These are phyloP conservation scores for Drosophila paulistorum DNA, from an alignment of 1,140 invertebrate species.

Conservation along the genomic window DNA sequence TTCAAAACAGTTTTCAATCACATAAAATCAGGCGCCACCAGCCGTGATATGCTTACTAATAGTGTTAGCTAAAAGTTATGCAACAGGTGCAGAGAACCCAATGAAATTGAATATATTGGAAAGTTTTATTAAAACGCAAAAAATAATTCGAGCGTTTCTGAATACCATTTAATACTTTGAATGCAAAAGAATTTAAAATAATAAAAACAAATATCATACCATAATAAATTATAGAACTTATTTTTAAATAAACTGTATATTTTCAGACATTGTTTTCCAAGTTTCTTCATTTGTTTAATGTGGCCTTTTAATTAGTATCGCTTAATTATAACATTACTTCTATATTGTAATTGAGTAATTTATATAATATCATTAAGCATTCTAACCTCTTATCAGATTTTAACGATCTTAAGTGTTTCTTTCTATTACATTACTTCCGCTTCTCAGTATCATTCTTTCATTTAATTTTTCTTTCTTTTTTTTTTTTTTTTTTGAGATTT, in stretches of 20 bases:
- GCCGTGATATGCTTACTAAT: background rate
- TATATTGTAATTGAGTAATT: slow-evolving; percentile 2
- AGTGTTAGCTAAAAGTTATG: background rate
- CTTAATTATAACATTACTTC: background rate
- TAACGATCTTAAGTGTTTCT: slow-evolving; percentile 18
- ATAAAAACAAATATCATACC: too few species aligned
- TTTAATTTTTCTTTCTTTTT: slow-evolving; percentile 20
- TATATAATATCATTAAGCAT: background rate
- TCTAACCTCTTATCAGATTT: background rate
- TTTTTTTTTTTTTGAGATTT: slow-evolving; percentile 39
- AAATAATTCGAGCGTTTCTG: too few species aligned
- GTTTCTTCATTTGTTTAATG: background rate
- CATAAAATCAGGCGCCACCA: slow-evolving; percentile 12
- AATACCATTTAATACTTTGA: too few species aligned
- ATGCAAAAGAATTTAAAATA: too few species aligned
- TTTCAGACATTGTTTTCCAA: background rate
- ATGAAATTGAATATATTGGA: too few species aligned
- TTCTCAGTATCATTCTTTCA: slow-evolving; percentile 30
- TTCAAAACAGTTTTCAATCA: slow-evolving; percentile 19
- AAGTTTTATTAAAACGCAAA: too few species aligned
- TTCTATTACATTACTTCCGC: slow-evolving; percentile 41
- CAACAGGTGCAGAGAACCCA: background rate
- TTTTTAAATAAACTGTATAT: too few species aligned
- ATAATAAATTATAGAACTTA: too few species aligned
- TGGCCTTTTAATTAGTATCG: background rate